phyloP scores from a whole-genome alignment of 2,888 invertebrate genomes.

The Eupithecia pulchellata region DNA sequence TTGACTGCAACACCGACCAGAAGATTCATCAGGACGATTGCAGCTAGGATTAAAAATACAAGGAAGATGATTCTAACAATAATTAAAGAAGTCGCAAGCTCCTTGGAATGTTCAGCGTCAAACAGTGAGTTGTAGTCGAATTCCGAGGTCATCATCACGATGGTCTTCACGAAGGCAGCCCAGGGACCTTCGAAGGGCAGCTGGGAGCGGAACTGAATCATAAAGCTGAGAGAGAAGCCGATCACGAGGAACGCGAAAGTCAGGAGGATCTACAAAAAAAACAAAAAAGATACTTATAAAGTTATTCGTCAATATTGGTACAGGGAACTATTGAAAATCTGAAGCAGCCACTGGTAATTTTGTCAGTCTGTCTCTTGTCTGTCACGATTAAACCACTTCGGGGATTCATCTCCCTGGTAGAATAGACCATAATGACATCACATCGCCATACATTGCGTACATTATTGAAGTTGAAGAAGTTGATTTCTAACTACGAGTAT shows the following conservation, averaged over 20 bases:
- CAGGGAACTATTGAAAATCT: neutral
- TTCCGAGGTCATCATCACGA: slow-evolving; percentile 87
- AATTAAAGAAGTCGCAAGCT: slow-evolving; percentile 70
- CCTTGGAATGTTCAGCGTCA: slow-evolving; percentile 70
- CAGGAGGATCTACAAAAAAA: slow-evolving; percentile 75
- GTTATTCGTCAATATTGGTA: neutral
- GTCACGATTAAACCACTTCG: too few species aligned
- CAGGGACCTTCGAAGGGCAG: slow-evolving; percentile 82
- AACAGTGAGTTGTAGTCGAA: slow-evolving; percentile 83
- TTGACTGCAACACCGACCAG: slow-evolving; percentile 86
- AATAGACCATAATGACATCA: too few species aligned
- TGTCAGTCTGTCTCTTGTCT: too few species aligned
- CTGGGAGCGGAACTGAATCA: slow-evolving; percentile 82
- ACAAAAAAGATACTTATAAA: slow-evolving; percentile 16
- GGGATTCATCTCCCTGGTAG: too few species aligned
- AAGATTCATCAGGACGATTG: slow-evolving; percentile 86
- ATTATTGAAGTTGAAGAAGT: too few species aligned
- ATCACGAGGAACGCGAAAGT: slow-evolving; percentile 81
- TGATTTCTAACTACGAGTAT: too few species aligned
- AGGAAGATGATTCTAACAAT: slow-evolving; percentile 82
- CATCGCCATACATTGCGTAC: too few species aligned
- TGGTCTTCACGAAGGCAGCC: slow-evolving; percentile 83
- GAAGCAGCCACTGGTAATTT: too few species aligned
- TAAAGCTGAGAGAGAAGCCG: slow-evolving; percentile 84
- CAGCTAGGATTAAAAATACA: slow-evolving; percentile 81